phyloP scores from a whole-genome alignment of 2,888 invertebrate species.

The Zhuqinia jingwanae region DNA sequence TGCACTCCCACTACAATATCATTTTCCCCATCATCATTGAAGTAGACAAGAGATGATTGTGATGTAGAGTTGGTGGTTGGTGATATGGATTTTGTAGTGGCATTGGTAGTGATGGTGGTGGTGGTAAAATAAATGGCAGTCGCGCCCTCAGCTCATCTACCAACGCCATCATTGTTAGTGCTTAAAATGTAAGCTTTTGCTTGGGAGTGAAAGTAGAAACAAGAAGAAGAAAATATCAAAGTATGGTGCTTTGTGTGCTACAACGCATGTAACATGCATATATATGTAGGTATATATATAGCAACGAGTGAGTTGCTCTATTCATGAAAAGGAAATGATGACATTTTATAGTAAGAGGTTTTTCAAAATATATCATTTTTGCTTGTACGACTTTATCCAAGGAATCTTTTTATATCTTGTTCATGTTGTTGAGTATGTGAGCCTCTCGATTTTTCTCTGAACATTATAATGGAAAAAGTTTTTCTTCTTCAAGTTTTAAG shows the following conservation, averaged over 20 bases:
- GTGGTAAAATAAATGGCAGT: constrained; percentile 30
- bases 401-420: background rate
- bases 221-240: constrained; percentile 11
- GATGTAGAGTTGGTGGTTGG: background rate
- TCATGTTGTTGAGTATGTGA: no score
- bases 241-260: background rate
- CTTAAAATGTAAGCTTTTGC: no score
- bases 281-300: background rate
- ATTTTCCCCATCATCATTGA: constrained; percentile 5
- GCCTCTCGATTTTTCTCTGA: background rate
- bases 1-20: constrained; percentile 3
- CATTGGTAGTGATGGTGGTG: background rate
- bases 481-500: background rate
- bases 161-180: background rate
- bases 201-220: background rate
- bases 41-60: background rate
- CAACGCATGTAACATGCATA: background rate
- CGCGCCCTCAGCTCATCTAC: constrained; percentile 1
- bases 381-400: no score
- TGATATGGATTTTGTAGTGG: constrained; percentile 15
- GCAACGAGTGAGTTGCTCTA: no score
- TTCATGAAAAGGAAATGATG: no score
- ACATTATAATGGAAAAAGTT: constrained; percentile 48
- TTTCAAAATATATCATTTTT: no score
- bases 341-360: no score